phyloP scores from a whole-genome alignment of 2,888 invertebrate genomes.

The Nemotelus pantherinus region DNA sequence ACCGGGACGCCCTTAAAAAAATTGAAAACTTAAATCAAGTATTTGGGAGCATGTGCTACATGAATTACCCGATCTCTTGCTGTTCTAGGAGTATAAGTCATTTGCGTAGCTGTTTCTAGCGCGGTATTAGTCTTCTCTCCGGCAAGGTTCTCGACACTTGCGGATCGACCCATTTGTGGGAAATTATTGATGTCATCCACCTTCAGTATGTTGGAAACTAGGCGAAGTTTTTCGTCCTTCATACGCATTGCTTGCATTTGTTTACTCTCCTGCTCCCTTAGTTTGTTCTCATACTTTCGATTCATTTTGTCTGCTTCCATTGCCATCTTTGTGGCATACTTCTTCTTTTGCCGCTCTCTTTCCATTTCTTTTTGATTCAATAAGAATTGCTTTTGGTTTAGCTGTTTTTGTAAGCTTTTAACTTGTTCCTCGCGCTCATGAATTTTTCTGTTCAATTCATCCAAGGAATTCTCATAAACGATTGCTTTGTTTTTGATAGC shows the following conservation, averaged over 20 bases:
- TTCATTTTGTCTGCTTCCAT: constrained; percentile 79
- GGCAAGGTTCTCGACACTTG: constrained; percentile 59
- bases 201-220: constrained; percentile 71
- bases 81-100: constrained; percentile 47
- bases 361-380: constrained; percentile 73
- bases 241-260: constrained; percentile 69
- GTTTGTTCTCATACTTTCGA: constrained; percentile 73
- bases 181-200: constrained; percentile 61
- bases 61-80: constrained; percentile 43
- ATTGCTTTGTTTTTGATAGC: constrained; percentile 75
- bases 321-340: constrained; percentile 72
- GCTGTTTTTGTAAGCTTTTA: constrained; percentile 70
- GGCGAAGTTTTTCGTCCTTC: constrained; percentile 70
- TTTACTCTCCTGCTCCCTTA: constrained; percentile 70
- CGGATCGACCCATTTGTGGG: constrained; percentile 57
- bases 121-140: constrained; percentile 19
- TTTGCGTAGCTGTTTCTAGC: constrained; percentile 13
- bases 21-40: constrained; percentile 11
- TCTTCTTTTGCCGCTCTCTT: constrained; percentile 74
- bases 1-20: constrained; percentile 72
- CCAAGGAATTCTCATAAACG: constrained; percentile 72
- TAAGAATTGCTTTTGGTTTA: constrained; percentile 73
- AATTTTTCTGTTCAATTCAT: constrained; percentile 71
- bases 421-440: constrained; percentile 73
- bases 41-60: not conserved